Percentiles rank a stretch among this genome's conserved stretches.
phyloP scores from a whole-genome alignment of 2,888 invertebrate genomes.

The Osmoderma eremita region DNA sequence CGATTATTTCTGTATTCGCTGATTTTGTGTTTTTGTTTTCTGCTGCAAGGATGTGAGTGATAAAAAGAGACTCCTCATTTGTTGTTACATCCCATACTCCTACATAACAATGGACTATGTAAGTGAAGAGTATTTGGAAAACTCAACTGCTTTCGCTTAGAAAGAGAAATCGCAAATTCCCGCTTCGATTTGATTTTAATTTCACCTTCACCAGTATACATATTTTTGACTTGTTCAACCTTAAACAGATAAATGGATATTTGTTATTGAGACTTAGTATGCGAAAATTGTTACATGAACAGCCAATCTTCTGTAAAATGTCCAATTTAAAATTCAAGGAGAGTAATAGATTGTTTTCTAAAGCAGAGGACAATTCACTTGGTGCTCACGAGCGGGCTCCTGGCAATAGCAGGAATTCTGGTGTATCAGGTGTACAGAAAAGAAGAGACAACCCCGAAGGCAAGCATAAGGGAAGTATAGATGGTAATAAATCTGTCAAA shows the following conservation, averaged over 20 bases:
- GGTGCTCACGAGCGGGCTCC: constrained; percentile 32
- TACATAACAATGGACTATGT: constrained; percentile 34
- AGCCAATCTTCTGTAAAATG: constrained; percentile 36
- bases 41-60: constrained; percentile 3
- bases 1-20: neutral
- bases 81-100: neutral
- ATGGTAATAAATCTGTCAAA: constrained; percentile 35
- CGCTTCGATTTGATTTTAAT: constrained; percentile 14
- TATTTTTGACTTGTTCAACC: constrained; percentile 33
- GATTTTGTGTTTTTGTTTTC: neutral
- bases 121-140: constrained; percentile 29
- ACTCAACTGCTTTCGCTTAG: constrained; percentile 13
- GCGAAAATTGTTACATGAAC: constrained; percentile 34
- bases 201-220: constrained; percentile 24
- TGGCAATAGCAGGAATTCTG: constrained; percentile 40
- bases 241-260: constrained; percentile 34
- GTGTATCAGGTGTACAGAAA: constrained; percentile 39
- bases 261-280: constrained; percentile 26
- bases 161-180: constrained; percentile 17
- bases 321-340: constrained; percentile 35
- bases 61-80: neutral
- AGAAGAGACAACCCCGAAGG: constrained; percentile 33
- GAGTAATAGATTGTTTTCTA: constrained; percentile 46
- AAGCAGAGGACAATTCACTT: constrained; percentile 43
- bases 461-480: constrained; percentile 48